Percentiles rank a stretch among this genome's conserved stretches.
phyloP scores from a whole-genome alignment of 2,888 invertebrate genomes.

The Octonoba sinensis region DNA sequence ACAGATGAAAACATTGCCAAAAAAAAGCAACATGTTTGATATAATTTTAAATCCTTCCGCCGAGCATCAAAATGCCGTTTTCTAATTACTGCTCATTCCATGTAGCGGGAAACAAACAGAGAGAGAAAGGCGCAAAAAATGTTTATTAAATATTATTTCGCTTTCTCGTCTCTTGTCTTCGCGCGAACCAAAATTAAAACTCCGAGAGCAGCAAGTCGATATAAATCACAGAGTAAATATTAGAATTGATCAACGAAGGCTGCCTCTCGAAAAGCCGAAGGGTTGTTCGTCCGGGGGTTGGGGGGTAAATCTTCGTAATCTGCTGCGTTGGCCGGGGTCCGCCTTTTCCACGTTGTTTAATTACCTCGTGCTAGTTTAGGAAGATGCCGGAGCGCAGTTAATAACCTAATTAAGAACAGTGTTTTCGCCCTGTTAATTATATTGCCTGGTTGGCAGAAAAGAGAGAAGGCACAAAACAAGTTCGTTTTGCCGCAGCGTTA shows the following conservation, averaged over 20 bases:
- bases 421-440: constrained; percentile 64
- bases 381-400: constrained; percentile 49
- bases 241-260: constrained; percentile 49
- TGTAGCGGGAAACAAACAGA: too few relatives aligned
- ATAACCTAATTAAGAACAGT: constrained; percentile 64
- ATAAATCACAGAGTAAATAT: constrained; percentile 41
- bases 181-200: constrained; percentile 26
- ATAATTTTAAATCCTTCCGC: too few relatives aligned
- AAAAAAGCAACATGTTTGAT: too few relatives aligned
- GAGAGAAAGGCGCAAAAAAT: neutral
- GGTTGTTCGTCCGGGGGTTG: neutral
- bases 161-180: neutral
- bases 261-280: neutral
- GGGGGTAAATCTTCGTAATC: constrained; percentile 6
- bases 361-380: constrained; percentile 59
- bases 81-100: constrained; percentile 11
- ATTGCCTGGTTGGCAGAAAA: constrained; percentile 42
- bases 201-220: constrained; percentile 13
- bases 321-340: constrained; percentile 12
- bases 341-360: constrained; percentile 64
- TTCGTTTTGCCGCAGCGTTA: constrained; percentile 38
- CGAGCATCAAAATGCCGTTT: constrained; percentile 16
- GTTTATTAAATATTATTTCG: neutral
- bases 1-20: too few relatives aligned
- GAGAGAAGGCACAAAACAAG: constrained; percentile 45